These are phyloP conservation scores for Limnephilus marmoratus DNA, from an alignment of 2,888 invertebrate species.

Conservation along the genomic window DNA sequence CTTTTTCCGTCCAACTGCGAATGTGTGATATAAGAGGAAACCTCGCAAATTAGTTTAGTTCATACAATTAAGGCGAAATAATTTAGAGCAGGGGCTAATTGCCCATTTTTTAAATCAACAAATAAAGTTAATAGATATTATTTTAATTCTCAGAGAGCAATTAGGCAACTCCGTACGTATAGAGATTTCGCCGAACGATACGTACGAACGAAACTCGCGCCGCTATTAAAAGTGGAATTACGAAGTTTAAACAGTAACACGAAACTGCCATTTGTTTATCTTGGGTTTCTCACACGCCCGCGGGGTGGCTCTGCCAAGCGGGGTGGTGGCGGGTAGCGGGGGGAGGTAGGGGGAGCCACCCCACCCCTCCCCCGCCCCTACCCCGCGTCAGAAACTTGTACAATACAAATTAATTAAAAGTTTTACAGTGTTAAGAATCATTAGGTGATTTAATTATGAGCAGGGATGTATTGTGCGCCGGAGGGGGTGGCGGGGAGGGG, in stretches of 20 bases:
- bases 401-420: slow-evolving; percentile 67
- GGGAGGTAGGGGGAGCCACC: background rate
- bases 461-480: slow-evolving; percentile 65
- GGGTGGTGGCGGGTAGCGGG: slow-evolving; percentile 67
- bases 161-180: slow-evolving; percentile 10
- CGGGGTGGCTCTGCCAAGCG: slow-evolving; percentile 68
- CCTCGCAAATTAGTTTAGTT: background rate
- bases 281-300: slow-evolving; percentile 70
- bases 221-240: slow-evolving; percentile 66
- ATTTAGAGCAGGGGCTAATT: background rate
- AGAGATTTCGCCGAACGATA: slow-evolving; percentile 45
- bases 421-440: slow-evolving; percentile 67
- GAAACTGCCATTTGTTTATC: slow-evolving; percentile 67
- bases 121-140: background rate
- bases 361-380: slow-evolving; percentile 67
- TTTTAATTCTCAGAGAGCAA: slow-evolving; percentile 21
- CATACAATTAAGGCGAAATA: background rate
- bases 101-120: background rate
- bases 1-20: background rate
- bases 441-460: slow-evolving; percentile 67
- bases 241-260: slow-evolving; percentile 67
- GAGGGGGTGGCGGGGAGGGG: slow-evolving; percentile 44
- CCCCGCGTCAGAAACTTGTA: slow-evolving; percentile 68
- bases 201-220: slow-evolving; percentile 56
- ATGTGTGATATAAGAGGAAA: background rate